Evolutionary conservation across 2,797 vertebrate genomes (phyloP).

Genomic region (Poecile montanus): DNA sequence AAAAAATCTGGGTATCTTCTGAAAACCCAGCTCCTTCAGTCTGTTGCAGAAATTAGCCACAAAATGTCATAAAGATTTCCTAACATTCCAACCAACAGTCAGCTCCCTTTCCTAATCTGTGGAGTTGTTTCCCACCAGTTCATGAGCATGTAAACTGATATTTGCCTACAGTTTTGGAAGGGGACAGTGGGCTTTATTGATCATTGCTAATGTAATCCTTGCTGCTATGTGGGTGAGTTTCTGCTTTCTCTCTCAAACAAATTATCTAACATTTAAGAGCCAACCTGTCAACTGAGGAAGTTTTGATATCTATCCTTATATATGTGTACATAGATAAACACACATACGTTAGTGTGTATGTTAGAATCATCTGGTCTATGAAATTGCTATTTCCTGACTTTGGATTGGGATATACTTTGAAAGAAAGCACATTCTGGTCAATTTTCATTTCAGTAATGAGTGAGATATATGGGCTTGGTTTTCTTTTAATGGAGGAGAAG

Average conservation of each 20-base stretch:
- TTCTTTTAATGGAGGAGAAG: background rate
- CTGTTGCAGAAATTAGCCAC: background rate
- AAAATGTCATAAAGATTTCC: background rate
- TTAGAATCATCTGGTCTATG: constrained; percentile 38
- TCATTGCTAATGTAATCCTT: background rate
- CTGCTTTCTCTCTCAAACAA: background rate
- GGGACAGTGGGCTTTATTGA: background rate
- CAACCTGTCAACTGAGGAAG: background rate
- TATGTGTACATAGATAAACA: background rate
- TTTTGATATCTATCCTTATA: background rate
- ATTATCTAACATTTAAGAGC: background rate
- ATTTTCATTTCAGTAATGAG: background rate
- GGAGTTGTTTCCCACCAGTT: background rate
- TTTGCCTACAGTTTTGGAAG: background rate
- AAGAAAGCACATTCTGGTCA: background rate
- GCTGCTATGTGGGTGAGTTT: background rate
- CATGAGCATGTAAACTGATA: background rate
- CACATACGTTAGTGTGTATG: background rate
- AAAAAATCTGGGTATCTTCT: background rate
- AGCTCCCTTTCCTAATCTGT: background rate
- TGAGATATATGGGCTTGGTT: background rate
- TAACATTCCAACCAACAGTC: background rate
- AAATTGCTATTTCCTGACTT: constrained; percentile 18
- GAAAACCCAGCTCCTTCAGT: background rate
- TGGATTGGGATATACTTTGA: background rate